Conservation (phyloP, 2,888 invertebrate genomes). For the Drosophila tripunctata region DNA sequence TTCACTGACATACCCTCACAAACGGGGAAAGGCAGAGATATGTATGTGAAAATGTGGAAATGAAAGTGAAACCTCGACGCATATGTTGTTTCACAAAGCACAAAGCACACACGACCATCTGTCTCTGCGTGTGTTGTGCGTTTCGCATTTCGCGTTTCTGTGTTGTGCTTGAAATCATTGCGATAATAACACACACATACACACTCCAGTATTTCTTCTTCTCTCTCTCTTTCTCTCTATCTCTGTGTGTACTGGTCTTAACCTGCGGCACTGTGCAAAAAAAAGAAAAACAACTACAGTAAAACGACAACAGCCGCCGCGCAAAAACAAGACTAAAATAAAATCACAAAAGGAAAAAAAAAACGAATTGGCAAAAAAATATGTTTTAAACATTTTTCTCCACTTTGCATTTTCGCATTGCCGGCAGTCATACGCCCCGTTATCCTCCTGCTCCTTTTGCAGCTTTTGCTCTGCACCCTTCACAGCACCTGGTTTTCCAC, state of each 20-base stretch:
- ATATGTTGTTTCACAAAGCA: conserved; percentile 66
- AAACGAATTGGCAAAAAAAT: conserved; percentile 62
- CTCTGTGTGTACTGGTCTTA: conserved; percentile 49
- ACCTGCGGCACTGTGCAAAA: conserved; percentile 61
- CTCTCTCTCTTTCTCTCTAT: conserved; percentile 11
- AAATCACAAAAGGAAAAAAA: conserved; percentile 26
- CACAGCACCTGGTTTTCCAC: not conserved
- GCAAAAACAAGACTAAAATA: conserved; percentile 33
- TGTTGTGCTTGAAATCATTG: conserved; percentile 59
- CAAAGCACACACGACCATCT: conserved; percentile 50
- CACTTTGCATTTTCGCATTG: conserved; percentile 52
- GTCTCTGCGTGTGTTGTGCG: conserved; percentile 31
- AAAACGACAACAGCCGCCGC: conserved; percentile 40
- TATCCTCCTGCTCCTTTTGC: not conserved
- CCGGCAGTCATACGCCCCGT: conserved; percentile 41
- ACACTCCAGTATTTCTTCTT: conserved; percentile 28
- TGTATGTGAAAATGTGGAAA: conserved; percentile 32
- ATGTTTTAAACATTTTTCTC: conserved; percentile 77
- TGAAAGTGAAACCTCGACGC: conserved; percentile 67
- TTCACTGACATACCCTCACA: conserved; percentile 47
- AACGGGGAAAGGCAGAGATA: not conserved
- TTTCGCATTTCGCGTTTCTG: conserved; percentile 27
- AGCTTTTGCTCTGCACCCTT: not conserved
- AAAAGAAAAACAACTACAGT: conserved; percentile 44
- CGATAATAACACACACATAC: conserved; percentile 65